These are phyloP conservation scores for Rachycentron canadum DNA, from an alignment of 2,797 vertebrate species.

Conservation along the genomic window DNA sequence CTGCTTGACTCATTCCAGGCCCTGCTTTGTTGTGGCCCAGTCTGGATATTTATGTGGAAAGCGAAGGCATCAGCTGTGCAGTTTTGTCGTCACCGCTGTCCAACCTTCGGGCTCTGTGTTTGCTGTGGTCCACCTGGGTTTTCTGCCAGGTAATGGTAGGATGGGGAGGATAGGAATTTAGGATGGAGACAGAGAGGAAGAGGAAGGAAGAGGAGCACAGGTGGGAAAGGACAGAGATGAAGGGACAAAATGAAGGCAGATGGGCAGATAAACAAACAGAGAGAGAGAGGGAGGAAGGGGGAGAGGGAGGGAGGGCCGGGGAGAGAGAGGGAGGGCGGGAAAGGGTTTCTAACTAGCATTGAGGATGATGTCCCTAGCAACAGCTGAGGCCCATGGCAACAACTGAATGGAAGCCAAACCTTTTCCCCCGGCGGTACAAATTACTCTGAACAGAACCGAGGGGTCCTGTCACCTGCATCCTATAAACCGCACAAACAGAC, in stretches of 20 bases:
- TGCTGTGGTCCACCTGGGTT: conserved; percentile 24
- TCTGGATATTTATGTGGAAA: conserved; percentile 24
- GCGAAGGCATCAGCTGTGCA: conserved; percentile 16
- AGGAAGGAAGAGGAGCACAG: conserved; percentile 1
- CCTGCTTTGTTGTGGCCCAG: conserved; percentile 19
- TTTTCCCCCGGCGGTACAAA: conserved; percentile 46
- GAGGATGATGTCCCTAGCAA: conserved; percentile 68
- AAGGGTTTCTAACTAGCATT: conserved; percentile 36
- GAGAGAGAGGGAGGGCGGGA: conserved; percentile 1
- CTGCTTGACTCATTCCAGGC: conserved; percentile 27
- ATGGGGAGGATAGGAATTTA: not conserved
- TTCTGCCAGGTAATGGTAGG: conserved; percentile 41
- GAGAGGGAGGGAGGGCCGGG: not conserved
- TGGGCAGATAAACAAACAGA: conserved; percentile 12
- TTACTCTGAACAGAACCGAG: conserved; percentile 41
- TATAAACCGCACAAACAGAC: conserved; percentile 19
- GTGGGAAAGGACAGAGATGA: conserved; percentile 8
- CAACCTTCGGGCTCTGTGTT: conserved; percentile 19
- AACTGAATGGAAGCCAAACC: conserved; percentile 56
- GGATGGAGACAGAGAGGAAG: not conserved
- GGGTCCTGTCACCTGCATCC: conserved; percentile 50
- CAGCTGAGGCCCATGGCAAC: conserved; percentile 71
- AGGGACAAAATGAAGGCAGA: conserved; percentile 5
- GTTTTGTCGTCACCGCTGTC: conserved; percentile 26
- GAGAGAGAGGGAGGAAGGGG: conserved; percentile 1